Conservation (phyloP, 92 coral and sea anemone species). For the Porites divaricata region DNA sequence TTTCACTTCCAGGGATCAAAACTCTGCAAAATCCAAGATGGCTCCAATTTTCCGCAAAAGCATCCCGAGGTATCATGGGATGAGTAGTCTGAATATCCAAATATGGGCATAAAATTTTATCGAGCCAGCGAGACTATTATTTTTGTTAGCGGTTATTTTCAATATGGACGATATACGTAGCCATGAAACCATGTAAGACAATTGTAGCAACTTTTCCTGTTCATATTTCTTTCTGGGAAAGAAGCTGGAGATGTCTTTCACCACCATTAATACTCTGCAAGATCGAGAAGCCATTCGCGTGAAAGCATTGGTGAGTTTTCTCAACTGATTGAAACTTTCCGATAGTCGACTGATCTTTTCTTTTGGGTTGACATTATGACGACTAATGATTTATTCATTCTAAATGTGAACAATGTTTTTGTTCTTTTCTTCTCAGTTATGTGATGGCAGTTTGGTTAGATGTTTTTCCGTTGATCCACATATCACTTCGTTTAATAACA, state of each 20-base stretch:
- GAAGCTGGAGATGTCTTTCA: conserved; percentile 17
- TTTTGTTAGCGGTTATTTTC: conserved; percentile 14
- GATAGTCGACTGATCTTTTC: conserved; percentile 29
- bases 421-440: conserved; percentile 54
- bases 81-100: conserved; percentile 15
- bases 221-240: background rate
- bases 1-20: background rate
- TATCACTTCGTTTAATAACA: conserved; percentile 89
- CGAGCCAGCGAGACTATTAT: conserved; percentile 13
- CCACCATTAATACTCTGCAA: conserved; percentile 50
- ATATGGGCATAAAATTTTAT: conserved; percentile 16
- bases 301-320: conserved; percentile 81
- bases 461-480: conserved; percentile 96
- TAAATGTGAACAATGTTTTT: background rate
- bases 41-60: conserved; percentile 56
- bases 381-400: conserved; percentile 20
- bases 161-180: background rate
- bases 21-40: conserved; percentile 67
- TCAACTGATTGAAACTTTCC: background rate
- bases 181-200: background rate
- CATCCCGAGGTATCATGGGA: conserved; percentile 72
- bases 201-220: background rate
- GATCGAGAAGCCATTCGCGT: conserved; percentile 95
- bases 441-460: conserved; percentile 55
- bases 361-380: background rate